Evolutionary conservation across 2,888 invertebrate species (phyloP).

Genomic region (Syrista parreyssii): DNA sequence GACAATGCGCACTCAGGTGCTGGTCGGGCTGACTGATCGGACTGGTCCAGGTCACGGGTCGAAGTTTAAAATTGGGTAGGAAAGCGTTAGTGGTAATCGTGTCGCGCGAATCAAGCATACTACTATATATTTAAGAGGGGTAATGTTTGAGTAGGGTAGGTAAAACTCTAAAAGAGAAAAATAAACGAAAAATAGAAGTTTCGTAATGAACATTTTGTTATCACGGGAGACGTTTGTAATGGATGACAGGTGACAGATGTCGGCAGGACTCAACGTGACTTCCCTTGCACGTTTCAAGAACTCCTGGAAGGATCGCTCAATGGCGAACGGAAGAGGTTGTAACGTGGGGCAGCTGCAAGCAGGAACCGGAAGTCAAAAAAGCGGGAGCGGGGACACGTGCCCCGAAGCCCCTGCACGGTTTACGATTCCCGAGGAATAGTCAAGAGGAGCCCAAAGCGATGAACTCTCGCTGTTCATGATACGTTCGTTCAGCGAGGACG

Average conservation of each 20-base stretch:
- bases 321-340: background rate
- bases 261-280: background rate
- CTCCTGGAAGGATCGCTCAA: background rate
- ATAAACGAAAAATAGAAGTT: background rate
- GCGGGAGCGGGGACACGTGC: conserved; percentile 19
- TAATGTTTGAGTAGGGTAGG: no score
- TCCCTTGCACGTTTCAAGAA: background rate
- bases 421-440: conserved; percentile 1
- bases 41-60: background rate
- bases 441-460: background rate
- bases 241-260: background rate
- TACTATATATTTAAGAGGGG: background rate
- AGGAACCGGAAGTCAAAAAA: conserved; percentile 16
- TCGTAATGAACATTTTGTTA: background rate
- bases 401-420: conserved; percentile 5
- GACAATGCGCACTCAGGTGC: background rate
- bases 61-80: background rate
- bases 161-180: conserved; percentile 1
- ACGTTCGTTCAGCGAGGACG: background rate
- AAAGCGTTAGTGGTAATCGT: conserved; percentile 1
- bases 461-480: background rate
- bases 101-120: background rate
- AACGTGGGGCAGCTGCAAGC: conserved; percentile 5
- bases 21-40: background rate
- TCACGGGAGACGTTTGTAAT: background rate